Conservation (phyloP, 2,797 vertebrate genomes). For the Chaetophractus vellerosus region DNA sequence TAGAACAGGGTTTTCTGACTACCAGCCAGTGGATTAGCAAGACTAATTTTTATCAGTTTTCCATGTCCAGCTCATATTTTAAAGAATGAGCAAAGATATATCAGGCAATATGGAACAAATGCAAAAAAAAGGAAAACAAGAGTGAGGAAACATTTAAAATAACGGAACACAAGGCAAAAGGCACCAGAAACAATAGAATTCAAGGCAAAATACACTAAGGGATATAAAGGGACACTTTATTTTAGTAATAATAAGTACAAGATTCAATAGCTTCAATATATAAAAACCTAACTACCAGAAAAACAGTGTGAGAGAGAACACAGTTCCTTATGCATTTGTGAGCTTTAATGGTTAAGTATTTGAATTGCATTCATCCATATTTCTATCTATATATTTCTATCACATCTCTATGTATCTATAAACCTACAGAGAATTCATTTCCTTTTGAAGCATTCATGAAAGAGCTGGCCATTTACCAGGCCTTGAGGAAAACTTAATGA, state of each 20-base stretch:
- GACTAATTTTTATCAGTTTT: not conserved
- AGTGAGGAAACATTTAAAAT: not conserved
- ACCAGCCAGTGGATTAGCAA: not conserved
- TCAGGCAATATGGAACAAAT: not conserved
- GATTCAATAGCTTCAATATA: not conserved
- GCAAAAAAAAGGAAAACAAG: not conserved
- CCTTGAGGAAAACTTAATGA: slow-evolving; percentile 72
- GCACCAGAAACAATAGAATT: not conserved
- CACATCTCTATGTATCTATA: not conserved
- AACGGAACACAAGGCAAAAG: not conserved
- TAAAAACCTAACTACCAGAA: not conserved
- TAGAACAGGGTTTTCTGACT: not conserved
- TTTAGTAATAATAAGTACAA: not conserved
- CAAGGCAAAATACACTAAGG: not conserved
- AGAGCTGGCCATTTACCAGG: slow-evolving; percentile 64
- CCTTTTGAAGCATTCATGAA: slow-evolving; percentile 29
- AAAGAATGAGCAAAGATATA: not conserved
- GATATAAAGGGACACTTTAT: not conserved
- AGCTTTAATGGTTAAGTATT: slow-evolving; percentile 37
- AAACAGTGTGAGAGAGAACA: not conserved
- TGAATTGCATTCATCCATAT: not conserved
- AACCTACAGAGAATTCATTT: not conserved
- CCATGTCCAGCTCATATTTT: not conserved
- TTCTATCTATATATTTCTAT: not conserved
- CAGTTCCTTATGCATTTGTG: not conserved